Conservation (phyloP, 2,113 vertebrate genomes). For the Junco hyemalis region DNA sequence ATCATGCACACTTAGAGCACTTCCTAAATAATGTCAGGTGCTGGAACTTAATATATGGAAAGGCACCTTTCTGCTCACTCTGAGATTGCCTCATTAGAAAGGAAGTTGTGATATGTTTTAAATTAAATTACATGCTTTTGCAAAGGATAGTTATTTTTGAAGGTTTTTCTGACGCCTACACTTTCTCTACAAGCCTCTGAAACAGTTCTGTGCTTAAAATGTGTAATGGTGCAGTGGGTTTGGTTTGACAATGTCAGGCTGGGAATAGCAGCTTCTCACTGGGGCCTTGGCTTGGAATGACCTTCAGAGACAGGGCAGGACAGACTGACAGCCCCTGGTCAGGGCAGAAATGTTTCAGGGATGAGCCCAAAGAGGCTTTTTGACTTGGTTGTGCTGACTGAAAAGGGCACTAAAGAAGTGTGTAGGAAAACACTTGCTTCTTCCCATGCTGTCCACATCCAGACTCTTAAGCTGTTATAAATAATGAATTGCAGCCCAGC, state of each 20-base stretch:
- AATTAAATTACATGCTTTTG: not conserved
- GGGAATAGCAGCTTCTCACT: not conserved
- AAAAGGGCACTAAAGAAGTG: not conserved
- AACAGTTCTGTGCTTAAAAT: not conserved
- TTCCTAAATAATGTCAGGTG: not conserved
- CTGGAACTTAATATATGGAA: not conserved
- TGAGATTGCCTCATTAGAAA: not conserved
- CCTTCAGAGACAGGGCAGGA: not conserved
- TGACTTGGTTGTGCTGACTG: not conserved
- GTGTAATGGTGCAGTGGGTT: not conserved
- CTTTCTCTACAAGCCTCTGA: constrained; percentile 4
- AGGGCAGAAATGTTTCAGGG: not conserved
- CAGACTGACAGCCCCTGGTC: not conserved
- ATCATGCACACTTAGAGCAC: not conserved
- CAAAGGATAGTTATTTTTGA: not conserved
- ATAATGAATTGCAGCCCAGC: not conserved
- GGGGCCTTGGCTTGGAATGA: not conserved
- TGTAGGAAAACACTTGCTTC: not conserved
- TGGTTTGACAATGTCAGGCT: not conserved
- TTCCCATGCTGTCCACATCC: not conserved
- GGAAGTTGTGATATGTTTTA: not conserved
- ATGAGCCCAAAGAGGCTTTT: not conserved
- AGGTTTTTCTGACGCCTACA: not conserved
- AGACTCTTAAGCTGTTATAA: not conserved
- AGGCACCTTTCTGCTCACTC: not conserved